Base-by-base conservation (phyloP, 2,888 invertebrate genomes). In the Eupeodes latifasciatus region DNA sequence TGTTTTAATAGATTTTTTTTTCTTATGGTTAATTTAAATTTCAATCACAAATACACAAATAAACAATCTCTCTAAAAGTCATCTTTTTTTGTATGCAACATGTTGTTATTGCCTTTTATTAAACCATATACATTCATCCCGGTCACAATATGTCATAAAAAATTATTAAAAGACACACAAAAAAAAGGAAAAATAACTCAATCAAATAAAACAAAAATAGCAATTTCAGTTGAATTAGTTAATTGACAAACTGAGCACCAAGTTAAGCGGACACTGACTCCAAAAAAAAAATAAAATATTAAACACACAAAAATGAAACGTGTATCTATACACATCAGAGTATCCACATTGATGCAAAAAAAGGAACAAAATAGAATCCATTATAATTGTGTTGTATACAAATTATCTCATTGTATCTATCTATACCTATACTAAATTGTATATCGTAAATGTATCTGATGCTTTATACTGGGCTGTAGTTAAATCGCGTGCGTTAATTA, bases 251-350 rank as follows among this genome's bases (percentile, higher is more conserved):
- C 67, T 27, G 84, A 80, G 67, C 55, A 72, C 47, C 88, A 81
- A 88, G 85, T 88, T 88, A 88, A 88, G 81, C 88, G 88, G 88
- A 53, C 88, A 81, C 78, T 85, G 88, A 88, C 88, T 81, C 81
- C 85, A 69, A 85, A 53, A 66, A 72, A 79, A 40, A 59, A 49
- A n/a, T n/a, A n/a, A n/a, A 11, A 27, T 3, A 57, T 16, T 34
- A 69, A 16, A 75, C 36, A 64, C 61, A 67, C 47, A 16, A 14
- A n/a, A 5, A 27, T 3, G 3, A 27, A 27, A 27, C 27, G 27
- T 27, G 27, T 27, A 27, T 27, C 27, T 27, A 27, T 36, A 71
- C 40, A 55, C 36, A 62, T 0, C 12, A 14, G 16, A 49, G 19
- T 36, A 62, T 69, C 27, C 57, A n/a, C 12, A 59, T 62, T 69